Evolutionary conservation across 2,888 invertebrate genomes (phyloP).

Genomic region (Subacronicta megacephala): DNA sequence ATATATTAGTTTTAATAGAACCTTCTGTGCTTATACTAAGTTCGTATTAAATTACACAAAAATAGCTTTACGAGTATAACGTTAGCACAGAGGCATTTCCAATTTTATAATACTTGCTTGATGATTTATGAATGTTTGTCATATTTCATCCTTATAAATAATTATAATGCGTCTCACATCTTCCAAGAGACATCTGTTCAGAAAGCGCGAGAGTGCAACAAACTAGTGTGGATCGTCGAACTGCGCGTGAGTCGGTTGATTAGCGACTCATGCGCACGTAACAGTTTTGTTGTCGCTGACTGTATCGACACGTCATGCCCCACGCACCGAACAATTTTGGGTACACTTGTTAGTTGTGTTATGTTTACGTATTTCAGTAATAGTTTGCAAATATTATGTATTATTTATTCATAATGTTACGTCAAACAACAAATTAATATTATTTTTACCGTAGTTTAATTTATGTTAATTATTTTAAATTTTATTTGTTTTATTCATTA

Average conservation of each 20-base stretch:
- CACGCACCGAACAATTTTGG: constrained; percentile 37
- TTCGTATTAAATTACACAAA: background rate
- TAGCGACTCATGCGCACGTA: constrained; percentile 41
- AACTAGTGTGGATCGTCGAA: constrained; percentile 46
- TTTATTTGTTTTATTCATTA: too few species aligned
- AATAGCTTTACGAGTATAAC: too few species aligned
- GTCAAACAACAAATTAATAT: background rate
- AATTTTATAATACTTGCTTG: background rate
- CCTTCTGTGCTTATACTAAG: background rate
- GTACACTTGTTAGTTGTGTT: constrained; percentile 3
- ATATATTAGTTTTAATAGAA: too few species aligned
- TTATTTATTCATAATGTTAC: too few species aligned
- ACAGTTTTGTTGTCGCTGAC: constrained; percentile 44
- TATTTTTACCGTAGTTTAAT: too few species aligned
- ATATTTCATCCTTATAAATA: background rate
- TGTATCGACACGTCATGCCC: constrained; percentile 50
- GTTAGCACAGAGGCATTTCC: background rate
- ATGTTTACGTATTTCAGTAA: constrained; percentile 3
- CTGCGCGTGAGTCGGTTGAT: constrained; percentile 46
- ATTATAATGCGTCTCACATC: background rate
- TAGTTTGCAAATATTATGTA: constrained; percentile 6
- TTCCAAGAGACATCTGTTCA: constrained; percentile 4
- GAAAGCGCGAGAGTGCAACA: constrained; percentile 46
- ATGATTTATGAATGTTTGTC: background rate
- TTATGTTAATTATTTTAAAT: background rate